phyloP scores from a whole-genome alignment of 2,888 invertebrate genomes.

The Spicauda simplicius region DNA sequence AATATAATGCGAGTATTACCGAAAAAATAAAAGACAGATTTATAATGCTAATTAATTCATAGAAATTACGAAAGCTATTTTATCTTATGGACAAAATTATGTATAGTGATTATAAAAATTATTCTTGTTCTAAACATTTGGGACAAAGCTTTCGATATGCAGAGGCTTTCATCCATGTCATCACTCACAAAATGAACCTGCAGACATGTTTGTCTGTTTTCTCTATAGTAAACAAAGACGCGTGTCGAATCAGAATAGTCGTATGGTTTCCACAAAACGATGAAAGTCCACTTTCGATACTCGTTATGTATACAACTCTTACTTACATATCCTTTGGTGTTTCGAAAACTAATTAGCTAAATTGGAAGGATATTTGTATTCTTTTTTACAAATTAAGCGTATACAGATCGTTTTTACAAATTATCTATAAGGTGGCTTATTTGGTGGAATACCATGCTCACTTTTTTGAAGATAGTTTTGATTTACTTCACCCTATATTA shows the following conservation, averaged over 20 bases:
- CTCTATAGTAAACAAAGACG: slow-evolving; percentile 39
- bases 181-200: slow-evolving; percentile 17
- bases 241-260: slow-evolving; percentile 44
- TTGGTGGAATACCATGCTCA: no score
- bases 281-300: slow-evolving; percentile 49
- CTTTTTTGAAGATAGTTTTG: no score
- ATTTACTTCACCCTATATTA: no score
- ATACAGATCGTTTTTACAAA: no score
- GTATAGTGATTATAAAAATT: no score
- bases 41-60: no score
- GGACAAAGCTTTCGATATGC: background rate
- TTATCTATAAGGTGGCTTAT: no score
- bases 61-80: no score
- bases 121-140: background rate
- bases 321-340: background rate
- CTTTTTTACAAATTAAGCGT: no score
- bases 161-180: background rate
- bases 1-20: no score
- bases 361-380: background rate
- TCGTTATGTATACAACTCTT: background rate
- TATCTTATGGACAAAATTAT: no score
- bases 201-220: slow-evolving; percentile 4
- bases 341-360: slow-evolving; percentile 6
- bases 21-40: no score
- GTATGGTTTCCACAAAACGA: slow-evolving; percentile 49